Evolutionary conservation across 1,140 invertebrate genomes (phyloP), one percentile per base, ranked within the genome.

Genomic region (Amyelois transitella): DNA sequence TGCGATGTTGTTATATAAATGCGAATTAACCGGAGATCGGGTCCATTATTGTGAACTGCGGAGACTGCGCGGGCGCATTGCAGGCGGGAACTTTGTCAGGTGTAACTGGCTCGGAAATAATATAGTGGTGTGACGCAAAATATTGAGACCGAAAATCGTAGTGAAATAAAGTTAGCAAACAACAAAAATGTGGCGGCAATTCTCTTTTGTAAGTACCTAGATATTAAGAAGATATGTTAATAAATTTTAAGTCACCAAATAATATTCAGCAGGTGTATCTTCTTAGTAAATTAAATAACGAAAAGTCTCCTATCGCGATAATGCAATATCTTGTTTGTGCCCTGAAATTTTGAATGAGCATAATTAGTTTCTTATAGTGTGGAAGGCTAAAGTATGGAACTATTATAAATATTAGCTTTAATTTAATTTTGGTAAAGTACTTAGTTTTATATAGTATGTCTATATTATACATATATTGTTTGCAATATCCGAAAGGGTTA

Each of bases 1-100:
- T 66, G 72, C 69, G 74, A 59, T 63, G 58, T 72, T 77, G 73
- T 71, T 68, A 72, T 80, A 84, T 84, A 84, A 78, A 71, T 61
- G 64, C 63, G 59, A 68, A 66, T 66, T 58, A 68, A 65, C 65
- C 55, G 64, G 60, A 60, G 63, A 63, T 55, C 72, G 77, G 67
- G 58, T 72, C 58, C 69, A 79, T 76, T 81, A 79, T 66, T 69
- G 64, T 64, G 64, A 61, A 62, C 53, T 62, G 62, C 49, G 58
- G 51, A 64, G 59, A 59, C 60, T 65, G 65, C 59, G 66, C 64
- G 57, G 58, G 52, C 68, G 67, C 69, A 75, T 43, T 54, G 53
- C 50, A 53, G 58, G 49, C 58, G 62, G 57, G 51, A 61, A 63
- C 47, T 38, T 56, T 58, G 58, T 20, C 18, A 49, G 51, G 56